A percentile compares a stretch with the other conserved stretches of the same genome.
Conservation (phyloP, 2,113 vertebrate species). For the Vulpes lagopus region DNA sequence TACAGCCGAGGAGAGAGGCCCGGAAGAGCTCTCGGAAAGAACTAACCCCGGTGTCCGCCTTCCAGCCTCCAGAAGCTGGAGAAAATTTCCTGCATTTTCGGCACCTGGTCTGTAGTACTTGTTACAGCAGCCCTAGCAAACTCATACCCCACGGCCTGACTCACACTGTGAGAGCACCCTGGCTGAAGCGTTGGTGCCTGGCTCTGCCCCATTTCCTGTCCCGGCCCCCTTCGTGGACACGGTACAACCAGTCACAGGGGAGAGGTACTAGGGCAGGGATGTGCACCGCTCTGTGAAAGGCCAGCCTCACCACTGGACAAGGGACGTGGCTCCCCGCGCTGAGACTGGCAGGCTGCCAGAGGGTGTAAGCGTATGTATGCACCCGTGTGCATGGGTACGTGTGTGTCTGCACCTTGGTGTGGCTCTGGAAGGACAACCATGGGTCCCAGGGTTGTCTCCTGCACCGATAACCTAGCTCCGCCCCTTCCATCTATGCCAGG, state of each 20-base stretch:
- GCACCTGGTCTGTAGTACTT: not conserved
- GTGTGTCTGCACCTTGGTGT: not conserved
- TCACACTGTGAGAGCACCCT: fast-evolving
- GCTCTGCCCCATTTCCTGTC: not conserved
- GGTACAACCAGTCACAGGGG: fast-evolving
- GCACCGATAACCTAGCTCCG: not conserved
- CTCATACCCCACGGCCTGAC: fast-evolving
- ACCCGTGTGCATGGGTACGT: too few species aligned
- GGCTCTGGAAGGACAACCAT: not conserved
- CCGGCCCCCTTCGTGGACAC: not conserved
- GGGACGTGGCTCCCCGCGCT: not conserved
- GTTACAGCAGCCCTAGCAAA: not conserved
- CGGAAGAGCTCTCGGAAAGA: not conserved
- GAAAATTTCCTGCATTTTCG: not conserved
- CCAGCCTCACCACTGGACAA: not conserved
- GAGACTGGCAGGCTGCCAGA: not conserved
- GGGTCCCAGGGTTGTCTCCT: not conserved
- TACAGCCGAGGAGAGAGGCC: not conserved
- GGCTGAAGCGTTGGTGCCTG: not conserved
- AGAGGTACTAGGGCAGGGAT: fast-evolving
- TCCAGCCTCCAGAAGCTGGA: not conserved
- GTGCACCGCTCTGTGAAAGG: not conserved
- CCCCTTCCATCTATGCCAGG: not conserved
- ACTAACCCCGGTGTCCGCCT: not conserved
- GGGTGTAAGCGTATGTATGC: fast-evolving